Percentiles rank a stretch among this genome's conserved stretches.
Evolutionary conservation across 2,888 invertebrate genomes (phyloP).

Genomic region (Entomobrya multifasciata): DNA sequence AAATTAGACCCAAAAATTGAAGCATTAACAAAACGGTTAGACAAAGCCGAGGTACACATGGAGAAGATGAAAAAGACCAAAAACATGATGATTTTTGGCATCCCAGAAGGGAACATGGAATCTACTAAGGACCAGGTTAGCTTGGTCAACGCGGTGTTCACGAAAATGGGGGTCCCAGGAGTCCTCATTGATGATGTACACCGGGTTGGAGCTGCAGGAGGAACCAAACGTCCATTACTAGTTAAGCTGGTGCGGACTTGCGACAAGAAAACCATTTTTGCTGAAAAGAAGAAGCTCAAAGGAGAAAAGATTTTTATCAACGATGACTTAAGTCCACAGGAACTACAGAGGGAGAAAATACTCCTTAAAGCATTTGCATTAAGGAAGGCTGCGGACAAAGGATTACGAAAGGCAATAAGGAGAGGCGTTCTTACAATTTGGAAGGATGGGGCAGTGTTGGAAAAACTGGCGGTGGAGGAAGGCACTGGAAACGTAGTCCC

Average conservation of each 20-base stretch:
- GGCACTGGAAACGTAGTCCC: not conserved
- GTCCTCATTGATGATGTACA: not conserved
- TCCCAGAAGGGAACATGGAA: not conserved
- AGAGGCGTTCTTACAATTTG: not conserved
- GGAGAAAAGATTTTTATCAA: slow-evolving; percentile 14
- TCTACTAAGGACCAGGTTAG: not conserved
- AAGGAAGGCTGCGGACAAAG: not conserved
- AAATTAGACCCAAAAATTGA: not conserved
- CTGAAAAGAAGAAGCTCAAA: slow-evolving; percentile 10
- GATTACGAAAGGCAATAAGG: not conserved
- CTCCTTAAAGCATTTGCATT: not conserved
- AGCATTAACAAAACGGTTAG: not conserved
- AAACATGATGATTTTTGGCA: slow-evolving; percentile 11
- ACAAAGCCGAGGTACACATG: not conserved
- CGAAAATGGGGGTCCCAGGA: not conserved
- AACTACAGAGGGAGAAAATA: not conserved
- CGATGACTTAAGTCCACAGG: not conserved
- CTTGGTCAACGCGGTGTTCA: not conserved
- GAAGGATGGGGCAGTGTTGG: not conserved
- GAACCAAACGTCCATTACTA: not conserved
- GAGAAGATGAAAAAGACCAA: not conserved
- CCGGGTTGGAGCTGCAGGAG: not conserved
- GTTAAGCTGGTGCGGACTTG: not conserved
- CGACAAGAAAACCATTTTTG: slow-evolving; percentile 8
- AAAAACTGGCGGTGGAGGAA: slow-evolving; percentile 7